Base-by-base conservation (phyloP, 2,797 vertebrate genomes). In the Xenopus petersii region DNA sequence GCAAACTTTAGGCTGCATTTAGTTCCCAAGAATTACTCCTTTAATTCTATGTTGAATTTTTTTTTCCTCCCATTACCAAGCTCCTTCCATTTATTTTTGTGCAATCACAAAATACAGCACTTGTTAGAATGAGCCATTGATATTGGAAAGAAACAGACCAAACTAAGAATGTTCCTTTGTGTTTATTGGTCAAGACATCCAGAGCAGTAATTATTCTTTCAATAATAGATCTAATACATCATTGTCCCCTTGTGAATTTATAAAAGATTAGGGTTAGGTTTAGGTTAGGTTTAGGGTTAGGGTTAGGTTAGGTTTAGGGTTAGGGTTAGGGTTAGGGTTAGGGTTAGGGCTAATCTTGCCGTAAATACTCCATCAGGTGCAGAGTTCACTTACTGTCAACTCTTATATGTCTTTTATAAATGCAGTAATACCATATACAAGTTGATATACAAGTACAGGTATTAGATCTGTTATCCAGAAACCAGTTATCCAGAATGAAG, bases 1-100 rank as follows among this genome's bases (percentile, higher is more conserved):
- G 88, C 82, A 77, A 85, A 82, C 80, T 84, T 87, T 88, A 88
- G 89, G 85, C 71, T 84, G 82, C 85, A 84, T 87, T 86, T 88
- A 87, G 82, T 78, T 80, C 77, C 80, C 81, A 84, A 86, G 84
- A 81, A 81, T 73, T 79, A 79, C 84, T 70, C 81, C 72, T 81
- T 82, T 80, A 81, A 83, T 84, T 81, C 58, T 30, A 82, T 79
- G 81, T 83, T 82, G 81, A 81, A 4, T 16, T 4, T 69, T 7
- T 79, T 77, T 70, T 65, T 59, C 48, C 16, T n/a, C 49, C 24
- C 55, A 33, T 59, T 12, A 51, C 24, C 16, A 47, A 17, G 56
- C 63, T 33, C 16, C 13, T 58, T 64, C 30, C 24, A 68, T 77
- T 63, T 67, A 48, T 62, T 62, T 47, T 47, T 73, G 55, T 59